These are phyloP conservation scores for Cryptotermes secundus DNA, from an alignment of 1,140 invertebrate genomes.

Conservation along the genomic window DNA sequence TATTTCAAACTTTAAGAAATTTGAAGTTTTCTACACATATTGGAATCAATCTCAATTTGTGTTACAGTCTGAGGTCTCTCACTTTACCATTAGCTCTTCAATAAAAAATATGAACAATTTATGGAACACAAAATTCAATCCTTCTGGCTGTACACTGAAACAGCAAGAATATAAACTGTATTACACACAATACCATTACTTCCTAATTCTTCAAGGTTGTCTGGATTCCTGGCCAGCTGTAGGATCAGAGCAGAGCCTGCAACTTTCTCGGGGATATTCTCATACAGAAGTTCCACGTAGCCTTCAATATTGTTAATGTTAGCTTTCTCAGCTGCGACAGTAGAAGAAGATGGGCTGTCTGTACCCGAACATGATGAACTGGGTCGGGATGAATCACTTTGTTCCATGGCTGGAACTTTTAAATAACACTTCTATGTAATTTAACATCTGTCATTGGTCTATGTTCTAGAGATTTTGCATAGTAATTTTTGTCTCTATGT, in stretches of 20 bases:
- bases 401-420: slow-evolving; percentile 8
- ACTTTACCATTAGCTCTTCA: too few relatives aligned
- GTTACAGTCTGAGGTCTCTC: too few relatives aligned
- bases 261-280: slow-evolving; percentile 90
- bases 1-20: too few relatives aligned
- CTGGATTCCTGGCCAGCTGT: slow-evolving; percentile 85
- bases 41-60: too few relatives aligned
- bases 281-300: slow-evolving; percentile 96
- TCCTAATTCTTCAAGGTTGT: slow-evolving; percentile 91
- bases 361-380: slow-evolving; percentile 35
- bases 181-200: slow-evolving; percentile 80
- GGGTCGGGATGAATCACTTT: slow-evolving; percentile 27
- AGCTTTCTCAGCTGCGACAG: slow-evolving; percentile 52
- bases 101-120: too few relatives aligned
- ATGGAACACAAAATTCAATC: too few relatives aligned
- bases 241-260: slow-evolving; percentile 89
- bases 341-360: slow-evolving; percentile 28
- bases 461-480: too few relatives aligned
- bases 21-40: too few relatives aligned
- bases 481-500: too few relatives aligned
- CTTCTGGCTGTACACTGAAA: too few relatives aligned
- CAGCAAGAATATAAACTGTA: background rate
- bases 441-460: background rate
- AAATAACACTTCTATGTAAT: background rate
- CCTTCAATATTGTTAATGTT: slow-evolving; percentile 83